These are phyloP conservation scores for Noctua pronuba DNA, from an alignment of 2,888 invertebrate genomes.

Conservation along the genomic window DNA sequence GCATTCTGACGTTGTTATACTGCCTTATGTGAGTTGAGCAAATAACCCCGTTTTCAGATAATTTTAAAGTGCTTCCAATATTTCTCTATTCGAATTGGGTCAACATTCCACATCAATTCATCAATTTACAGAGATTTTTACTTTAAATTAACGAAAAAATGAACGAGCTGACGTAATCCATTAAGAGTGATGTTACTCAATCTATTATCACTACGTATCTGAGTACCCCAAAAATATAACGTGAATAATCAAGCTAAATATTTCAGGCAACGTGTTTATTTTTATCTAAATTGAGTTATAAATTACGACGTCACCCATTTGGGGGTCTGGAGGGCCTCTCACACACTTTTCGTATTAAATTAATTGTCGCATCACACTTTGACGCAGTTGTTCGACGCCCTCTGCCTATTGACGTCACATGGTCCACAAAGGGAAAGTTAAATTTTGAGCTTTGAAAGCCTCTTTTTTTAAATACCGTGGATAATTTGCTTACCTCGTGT, in stretches of 20 bases:
- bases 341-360: constrained; percentile 60
- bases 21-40: not conserved
- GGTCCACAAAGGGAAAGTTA: constrained; percentile 29
- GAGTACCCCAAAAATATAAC: constrained; percentile 11
- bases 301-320: constrained; percentile 54
- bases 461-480: constrained; percentile 19
- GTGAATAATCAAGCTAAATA: constrained; percentile 33
- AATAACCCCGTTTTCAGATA: not conserved
- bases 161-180: not conserved
- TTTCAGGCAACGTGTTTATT: constrained; percentile 55
- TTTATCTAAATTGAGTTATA: constrained; percentile 59
- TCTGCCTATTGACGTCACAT: constrained; percentile 39
- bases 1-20: not conserved
- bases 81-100: not conserved
- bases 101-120: not conserved
- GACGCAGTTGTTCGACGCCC: constrained; percentile 33
- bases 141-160: not conserved
- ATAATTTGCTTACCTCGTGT: constrained; percentile 3
- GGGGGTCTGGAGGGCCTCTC: constrained; percentile 15
- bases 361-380: constrained; percentile 61
- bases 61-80: not conserved
- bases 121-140: not conserved
- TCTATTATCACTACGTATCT: not conserved
- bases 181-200: constrained; percentile 1
- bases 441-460: constrained; percentile 8